Evolutionary conservation across 2,888 invertebrate species (phyloP).

Genomic region (Blera fallax): DNA sequence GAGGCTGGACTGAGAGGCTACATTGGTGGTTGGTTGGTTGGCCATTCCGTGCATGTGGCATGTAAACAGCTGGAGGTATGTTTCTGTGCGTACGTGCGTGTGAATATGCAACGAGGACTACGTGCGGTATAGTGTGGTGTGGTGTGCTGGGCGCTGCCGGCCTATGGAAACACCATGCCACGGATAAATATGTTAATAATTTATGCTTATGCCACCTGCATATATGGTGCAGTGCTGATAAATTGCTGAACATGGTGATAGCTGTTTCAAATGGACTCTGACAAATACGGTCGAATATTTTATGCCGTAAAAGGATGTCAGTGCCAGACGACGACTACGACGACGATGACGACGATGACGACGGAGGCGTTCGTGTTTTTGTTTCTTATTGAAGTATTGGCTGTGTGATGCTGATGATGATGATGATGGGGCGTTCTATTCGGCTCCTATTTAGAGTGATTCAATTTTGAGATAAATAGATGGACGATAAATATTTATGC

Average conservation of each 20-base stretch:
- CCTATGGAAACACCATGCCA: slow-evolving; percentile 58
- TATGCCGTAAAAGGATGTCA: slow-evolving; percentile 65
- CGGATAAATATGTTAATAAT: slow-evolving; percentile 73
- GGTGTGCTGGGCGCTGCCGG: slow-evolving; percentile 15
- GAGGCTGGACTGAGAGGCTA: neutral
- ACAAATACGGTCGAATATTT: slow-evolving; percentile 74
- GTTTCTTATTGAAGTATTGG: slow-evolving; percentile 36
- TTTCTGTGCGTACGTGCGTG: slow-evolving; percentile 69
- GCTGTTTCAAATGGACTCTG: slow-evolving; percentile 74
- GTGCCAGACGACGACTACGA: slow-evolving; percentile 18
- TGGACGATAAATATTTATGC: slow-evolving; percentile 60
- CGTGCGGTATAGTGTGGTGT: neutral
- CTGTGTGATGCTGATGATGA: slow-evolving; percentile 1
- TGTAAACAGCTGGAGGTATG: slow-evolving; percentile 72
- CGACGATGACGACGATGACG: slow-evolving; percentile 38
- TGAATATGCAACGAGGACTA: slow-evolving; percentile 59
- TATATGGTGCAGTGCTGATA: slow-evolving; percentile 74
- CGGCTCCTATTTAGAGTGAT: slow-evolving; percentile 44
- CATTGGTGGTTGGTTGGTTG: slow-evolving; percentile 16
- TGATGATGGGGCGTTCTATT: slow-evolving; percentile 44
- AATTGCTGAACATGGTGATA: slow-evolving; percentile 75
- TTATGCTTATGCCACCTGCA: slow-evolving; percentile 75
- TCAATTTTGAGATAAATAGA: slow-evolving; percentile 55
- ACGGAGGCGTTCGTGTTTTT: slow-evolving; percentile 62
- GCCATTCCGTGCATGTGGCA: slow-evolving; percentile 61